phyloP scores from a whole-genome alignment of 30 jellyfish, hydroid and myxozoan genomes.

The Haliclystus octoradiatus region DNA sequence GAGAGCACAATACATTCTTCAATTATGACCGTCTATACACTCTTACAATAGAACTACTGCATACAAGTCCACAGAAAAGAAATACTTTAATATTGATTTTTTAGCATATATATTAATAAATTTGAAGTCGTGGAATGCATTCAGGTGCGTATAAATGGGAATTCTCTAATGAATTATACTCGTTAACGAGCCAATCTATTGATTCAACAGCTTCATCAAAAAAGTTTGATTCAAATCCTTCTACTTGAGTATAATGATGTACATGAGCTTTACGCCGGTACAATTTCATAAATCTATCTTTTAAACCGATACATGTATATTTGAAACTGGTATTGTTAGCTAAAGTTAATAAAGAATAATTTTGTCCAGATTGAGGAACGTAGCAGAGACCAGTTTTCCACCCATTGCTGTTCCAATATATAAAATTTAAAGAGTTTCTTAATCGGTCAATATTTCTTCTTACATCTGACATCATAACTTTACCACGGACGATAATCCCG shows the following conservation, averaged over 20 bases:
- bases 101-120: neutral
- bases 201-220: conserved; percentile 57
- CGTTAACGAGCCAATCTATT: conserved; percentile 49
- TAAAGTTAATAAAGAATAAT: conserved; percentile 47
- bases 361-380: conserved; percentile 73
- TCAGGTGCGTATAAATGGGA: conserved; percentile 2
- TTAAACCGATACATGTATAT: conserved; percentile 46
- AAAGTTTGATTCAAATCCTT: conserved; percentile 52
- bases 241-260: conserved; percentile 62
- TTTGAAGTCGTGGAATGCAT: conserved; percentile 6
- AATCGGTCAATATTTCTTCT: conserved; percentile 79
- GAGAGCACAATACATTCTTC: no score
- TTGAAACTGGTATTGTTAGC: conserved; percentile 73
- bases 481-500: conserved; percentile 74
- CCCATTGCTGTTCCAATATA: conserved; percentile 87
- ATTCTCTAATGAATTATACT: conserved; percentile 41
- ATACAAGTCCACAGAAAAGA: no score
- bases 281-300: conserved; percentile 55
- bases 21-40: no score
- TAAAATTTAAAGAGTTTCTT: conserved; percentile 41
- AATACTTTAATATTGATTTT: neutral
- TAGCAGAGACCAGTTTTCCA: conserved; percentile 95
- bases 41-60: no score
- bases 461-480: conserved; percentile 80
- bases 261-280: conserved; percentile 87